A percentile compares a stretch with the other conserved stretches of the same genome.
These are phyloP conservation scores for Propithecus deckenii DNA, from an alignment of 2,797 vertebrate species.

Conservation along the genomic window DNA sequence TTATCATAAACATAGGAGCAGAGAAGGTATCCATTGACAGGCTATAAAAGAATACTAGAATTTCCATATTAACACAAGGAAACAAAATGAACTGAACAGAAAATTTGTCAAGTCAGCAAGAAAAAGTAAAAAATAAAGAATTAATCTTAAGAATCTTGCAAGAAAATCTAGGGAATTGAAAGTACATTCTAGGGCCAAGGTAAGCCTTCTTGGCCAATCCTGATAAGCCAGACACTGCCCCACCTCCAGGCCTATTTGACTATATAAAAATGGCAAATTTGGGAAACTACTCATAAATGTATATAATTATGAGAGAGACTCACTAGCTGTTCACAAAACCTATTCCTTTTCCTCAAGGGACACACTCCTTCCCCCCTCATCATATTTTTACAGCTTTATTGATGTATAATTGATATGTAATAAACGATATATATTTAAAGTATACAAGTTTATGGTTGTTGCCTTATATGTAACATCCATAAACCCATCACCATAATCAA, in stretches of 20 bases:
- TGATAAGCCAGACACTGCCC: not conserved
- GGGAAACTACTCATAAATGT: not conserved
- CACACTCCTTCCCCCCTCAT: not conserved
- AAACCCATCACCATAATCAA: not conserved
- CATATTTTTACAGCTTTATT: not conserved
- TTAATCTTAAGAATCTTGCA: conserved; percentile 7
- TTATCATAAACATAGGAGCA: not conserved
- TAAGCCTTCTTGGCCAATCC: not conserved
- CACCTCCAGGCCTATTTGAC: not conserved
- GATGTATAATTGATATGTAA: not conserved
- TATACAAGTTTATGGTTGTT: not conserved
- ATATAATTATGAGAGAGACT: not conserved
- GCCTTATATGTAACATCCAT: not conserved
- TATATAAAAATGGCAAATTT: not conserved
- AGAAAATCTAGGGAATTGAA: not conserved
- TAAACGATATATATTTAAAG: not conserved
- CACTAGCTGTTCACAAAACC: not conserved
- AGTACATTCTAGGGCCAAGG: not conserved
- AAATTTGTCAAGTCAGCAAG: not conserved
- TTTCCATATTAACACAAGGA: not conserved
- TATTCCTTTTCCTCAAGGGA: not conserved
- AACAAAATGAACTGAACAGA: not conserved
- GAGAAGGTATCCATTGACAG: not conserved
- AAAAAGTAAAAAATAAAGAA: not conserved
- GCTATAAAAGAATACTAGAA: not conserved